Evolutionary conservation across 2,888 invertebrate genomes (phyloP).

Genomic region (Adelognathus sp.): DNA sequence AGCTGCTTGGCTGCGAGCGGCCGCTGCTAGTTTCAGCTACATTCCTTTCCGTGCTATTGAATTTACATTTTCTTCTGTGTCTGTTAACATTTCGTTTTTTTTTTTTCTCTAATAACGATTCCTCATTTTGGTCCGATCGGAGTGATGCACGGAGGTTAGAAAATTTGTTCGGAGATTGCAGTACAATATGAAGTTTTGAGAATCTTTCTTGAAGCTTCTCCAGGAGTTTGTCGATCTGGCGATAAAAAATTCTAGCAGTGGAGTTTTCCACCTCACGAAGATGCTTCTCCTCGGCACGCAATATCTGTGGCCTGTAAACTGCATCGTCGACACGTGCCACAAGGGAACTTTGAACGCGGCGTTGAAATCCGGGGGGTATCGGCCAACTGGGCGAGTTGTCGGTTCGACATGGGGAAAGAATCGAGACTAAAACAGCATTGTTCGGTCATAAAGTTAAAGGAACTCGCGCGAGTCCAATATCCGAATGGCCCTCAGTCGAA

Average conservation of each 20-base stretch:
- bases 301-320: neutral
- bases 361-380: neutral
- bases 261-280: neutral
- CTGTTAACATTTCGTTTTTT: no score
- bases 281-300: neutral
- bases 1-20: no score
- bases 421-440: conserved; percentile 62
- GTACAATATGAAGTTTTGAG: no score
- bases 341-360: neutral
- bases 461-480: conserved; percentile 63
- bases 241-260: neutral
- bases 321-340: neutral
- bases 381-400: neutral
- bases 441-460: conserved; percentile 64
- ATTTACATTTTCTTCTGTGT: no score
- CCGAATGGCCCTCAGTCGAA: conserved; percentile 61
- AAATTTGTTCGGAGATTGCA: no score
- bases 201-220: no score
- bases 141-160: no score
- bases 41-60: no score
- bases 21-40: no score
- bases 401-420: conserved; percentile 26
- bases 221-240: neutral
- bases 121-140: no score
- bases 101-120: no score